Evolutionary conservation across 2,797 vertebrate species (phyloP).

Genomic region (Ambastaia sidthimunki): DNA sequence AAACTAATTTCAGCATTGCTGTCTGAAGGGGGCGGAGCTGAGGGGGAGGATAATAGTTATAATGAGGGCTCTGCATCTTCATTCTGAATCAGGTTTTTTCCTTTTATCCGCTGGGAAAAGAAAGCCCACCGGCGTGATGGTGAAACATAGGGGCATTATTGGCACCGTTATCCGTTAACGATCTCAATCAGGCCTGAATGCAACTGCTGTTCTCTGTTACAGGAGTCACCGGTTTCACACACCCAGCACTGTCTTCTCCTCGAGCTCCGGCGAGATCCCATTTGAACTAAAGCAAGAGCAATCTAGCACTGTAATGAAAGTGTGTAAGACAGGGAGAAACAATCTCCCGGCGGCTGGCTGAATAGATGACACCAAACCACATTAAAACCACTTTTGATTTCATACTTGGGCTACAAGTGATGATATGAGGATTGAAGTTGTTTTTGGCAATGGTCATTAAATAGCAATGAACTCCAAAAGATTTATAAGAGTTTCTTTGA

Average conservation of each 20-base stretch:
- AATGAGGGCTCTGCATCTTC: slow-evolving; percentile 40
- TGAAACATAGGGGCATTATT: slow-evolving; percentile 50
- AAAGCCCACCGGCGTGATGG: slow-evolving; percentile 28
- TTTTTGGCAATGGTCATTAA: slow-evolving; percentile 13
- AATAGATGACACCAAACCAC: slow-evolving; percentile 18
- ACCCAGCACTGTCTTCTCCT: not conserved
- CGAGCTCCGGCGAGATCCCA: slow-evolving; percentile 11
- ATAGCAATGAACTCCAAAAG: not conserved
- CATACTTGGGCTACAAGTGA: not conserved
- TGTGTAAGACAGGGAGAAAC: slow-evolving; percentile 32
- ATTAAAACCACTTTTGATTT: slow-evolving; percentile 23
- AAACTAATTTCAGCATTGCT: slow-evolving; percentile 1
- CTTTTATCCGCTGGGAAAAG: slow-evolving; percentile 28
- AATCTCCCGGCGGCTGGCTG: slow-evolving; percentile 22
- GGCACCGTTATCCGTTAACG: slow-evolving; percentile 52
- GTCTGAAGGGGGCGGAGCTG: slow-evolving; percentile 7
- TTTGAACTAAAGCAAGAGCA: slow-evolving; percentile 37
- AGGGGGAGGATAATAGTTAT: slow-evolving; percentile 45
- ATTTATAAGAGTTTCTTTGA: not conserved
- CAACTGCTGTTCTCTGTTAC: slow-evolving; percentile 38
- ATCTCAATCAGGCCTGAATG: slow-evolving; percentile 44
- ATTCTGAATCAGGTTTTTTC: slow-evolving; percentile 44
- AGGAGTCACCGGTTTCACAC: not conserved
- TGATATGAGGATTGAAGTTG: not conserved
- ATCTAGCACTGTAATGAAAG: slow-evolving; percentile 43